Base-by-base conservation (phyloP, 1,140 invertebrate genomes). In the Drosophila auraria region DNA sequence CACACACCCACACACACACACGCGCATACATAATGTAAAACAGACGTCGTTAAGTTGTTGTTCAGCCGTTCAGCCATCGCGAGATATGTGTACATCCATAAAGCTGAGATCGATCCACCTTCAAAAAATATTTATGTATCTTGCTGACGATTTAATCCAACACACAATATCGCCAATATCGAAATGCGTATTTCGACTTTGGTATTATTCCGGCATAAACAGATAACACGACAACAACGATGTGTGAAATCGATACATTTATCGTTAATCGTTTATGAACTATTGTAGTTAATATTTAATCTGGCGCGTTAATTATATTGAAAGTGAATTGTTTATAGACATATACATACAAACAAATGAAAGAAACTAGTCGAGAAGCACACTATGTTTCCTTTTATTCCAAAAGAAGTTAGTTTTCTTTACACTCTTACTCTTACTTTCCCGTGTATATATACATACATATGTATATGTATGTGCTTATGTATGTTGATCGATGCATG, bases 31-130 rank as follows among this genome's bases (percentile, higher is more conserved):
- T 14, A 40, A 59, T 70, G 5, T 30, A 59, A 69, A 69, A 49
- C 86, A 90, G 86, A 74, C 86, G 86, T 90, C 86, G 86, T 77
- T 90, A 90, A 90, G 51, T 81, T 78, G 49, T 78, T 56, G 68
- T 78, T 56, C 61, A 87, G 83, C 75, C 71, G 68, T 78, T 56
- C 61, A 87, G 83, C 75, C 71, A 78, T 51, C 61, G 63, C 75
- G 79, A 62, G 42, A 63, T 58, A 60, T 71, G 54, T 71, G 54
- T 57, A 63, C 61, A 58, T 56, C 66, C 54, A 82, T 56, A 56
- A 33, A 33, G 53, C 53, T 36, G 83, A 77, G 71, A 56, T 38
- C 53, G 68, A 87, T 87, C 78, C 80, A 87, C 68, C 71, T 69
- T 66, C 66, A 77, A 80, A 51, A 65, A 74, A 56, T 56, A 38